phyloP scores from a whole-genome alignment of 2,888 invertebrate genomes.

The Diplazon laetatorius region DNA sequence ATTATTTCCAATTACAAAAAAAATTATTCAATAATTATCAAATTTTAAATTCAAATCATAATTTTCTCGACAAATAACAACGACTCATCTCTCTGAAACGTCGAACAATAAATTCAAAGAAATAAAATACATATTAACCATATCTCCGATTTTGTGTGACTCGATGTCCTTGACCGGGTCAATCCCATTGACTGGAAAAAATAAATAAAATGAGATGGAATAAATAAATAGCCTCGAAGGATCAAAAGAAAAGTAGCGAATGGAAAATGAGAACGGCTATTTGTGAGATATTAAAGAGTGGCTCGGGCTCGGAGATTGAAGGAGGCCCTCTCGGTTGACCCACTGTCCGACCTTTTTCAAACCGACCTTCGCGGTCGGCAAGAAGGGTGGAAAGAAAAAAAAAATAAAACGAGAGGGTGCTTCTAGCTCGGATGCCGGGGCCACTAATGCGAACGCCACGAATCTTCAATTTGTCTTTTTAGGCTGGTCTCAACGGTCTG shows the following conservation, averaged over 20 bases:
- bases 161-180: neutral
- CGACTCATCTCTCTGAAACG: neutral
- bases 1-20: too few species aligned
- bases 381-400: too few species aligned
- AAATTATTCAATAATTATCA: too few species aligned
- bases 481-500: slow-evolving; percentile 81
- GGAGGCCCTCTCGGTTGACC: slow-evolving; percentile 16
- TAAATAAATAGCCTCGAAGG: slow-evolving; percentile 21
- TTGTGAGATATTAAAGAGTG: slow-evolving; percentile 40
- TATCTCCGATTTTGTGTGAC: neutral
- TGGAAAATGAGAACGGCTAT: slow-evolving; percentile 22
- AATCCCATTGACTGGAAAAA: neutral
- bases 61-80: too few species aligned
- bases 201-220: too few species aligned
- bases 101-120: neutral
- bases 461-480: slow-evolving; percentile 73
- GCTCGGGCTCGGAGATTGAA: slow-evolving; percentile 31
- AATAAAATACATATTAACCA: neutral
- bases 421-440: slow-evolving; percentile 50
- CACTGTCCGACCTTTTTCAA: slow-evolving; percentile 17
- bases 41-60: too few species aligned
- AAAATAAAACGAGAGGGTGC: slow-evolving; percentile 32
- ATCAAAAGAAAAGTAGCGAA: neutral
- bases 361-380: slow-evolving; percentile 23
- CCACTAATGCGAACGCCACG: slow-evolving; percentile 65